Conservation (phyloP, 2,113 vertebrate genomes). For the Dromiciops gliroides region DNA sequence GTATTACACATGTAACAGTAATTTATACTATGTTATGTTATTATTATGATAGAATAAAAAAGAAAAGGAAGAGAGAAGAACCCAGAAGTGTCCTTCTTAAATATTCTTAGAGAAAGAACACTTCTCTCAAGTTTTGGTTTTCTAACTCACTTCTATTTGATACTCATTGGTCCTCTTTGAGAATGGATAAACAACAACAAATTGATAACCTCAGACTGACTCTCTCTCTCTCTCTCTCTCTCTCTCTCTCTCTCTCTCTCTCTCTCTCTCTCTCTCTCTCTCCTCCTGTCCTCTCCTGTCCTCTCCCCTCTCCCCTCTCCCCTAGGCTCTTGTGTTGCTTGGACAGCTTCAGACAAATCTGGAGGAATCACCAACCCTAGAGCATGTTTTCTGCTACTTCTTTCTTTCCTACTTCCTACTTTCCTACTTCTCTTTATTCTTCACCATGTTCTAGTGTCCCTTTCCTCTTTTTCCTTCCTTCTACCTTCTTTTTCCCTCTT, state of each 20-base stretch:
- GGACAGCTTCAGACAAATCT: background rate
- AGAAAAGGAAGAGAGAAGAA: background rate
- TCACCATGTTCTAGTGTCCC: background rate
- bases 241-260: too few relatives aligned
- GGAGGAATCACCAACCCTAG: background rate
- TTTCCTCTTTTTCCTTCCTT: background rate
- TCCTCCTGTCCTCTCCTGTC: too few relatives aligned
- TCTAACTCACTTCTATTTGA: background rate
- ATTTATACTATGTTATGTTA: background rate
- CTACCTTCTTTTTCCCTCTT: background rate
- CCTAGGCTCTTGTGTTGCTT: background rate
- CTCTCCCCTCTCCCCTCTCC: too few relatives aligned
- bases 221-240: background rate
- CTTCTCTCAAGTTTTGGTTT: background rate
- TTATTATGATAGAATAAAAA: background rate
- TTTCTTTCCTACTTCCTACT: background rate
- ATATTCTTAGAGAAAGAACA: background rate
- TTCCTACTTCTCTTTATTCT: background rate
- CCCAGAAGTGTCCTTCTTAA: background rate
- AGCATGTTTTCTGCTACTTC: constrained; percentile 11
- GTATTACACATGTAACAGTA: background rate
- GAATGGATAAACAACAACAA: background rate
- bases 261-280: too few relatives aligned
- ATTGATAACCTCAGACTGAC: background rate
- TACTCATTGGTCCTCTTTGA: background rate